Base-by-base conservation (phyloP, 2,888 invertebrate species). In the Sminthurides aquaticus region DNA sequence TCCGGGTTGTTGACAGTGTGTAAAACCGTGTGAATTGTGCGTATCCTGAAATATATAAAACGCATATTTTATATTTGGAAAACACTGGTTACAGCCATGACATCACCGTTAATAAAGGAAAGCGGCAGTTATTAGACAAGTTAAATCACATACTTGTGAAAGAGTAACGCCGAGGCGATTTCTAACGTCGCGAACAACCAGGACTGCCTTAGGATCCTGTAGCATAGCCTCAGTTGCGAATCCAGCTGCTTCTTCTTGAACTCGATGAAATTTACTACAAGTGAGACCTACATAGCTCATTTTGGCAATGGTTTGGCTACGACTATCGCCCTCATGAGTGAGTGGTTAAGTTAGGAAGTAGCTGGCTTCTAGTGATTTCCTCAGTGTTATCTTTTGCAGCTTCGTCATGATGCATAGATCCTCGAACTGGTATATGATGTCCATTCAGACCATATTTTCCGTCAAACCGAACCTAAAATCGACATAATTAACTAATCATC, bases 141-240 rank as follows among this genome's bases (percentile, higher is more conserved):
- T n/a, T n/a, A n/a, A n/a, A n/a, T n/a, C n/a, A 34, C 55, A 62
- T 69, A 74, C 86, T 77, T 94, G 90, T 0, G 96, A 95, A 67
- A 97, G 80, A 0, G 94, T 95, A 57, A 96, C 82, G 2, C 96
- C 92, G 48, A 96, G 81, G 54, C 96, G 84, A 79, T 93, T 90
- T 69, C 87, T 86, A 0, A 96, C 81, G 72, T 91, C 88, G 65
- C 86, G 84, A 22, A 96, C 87, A 20, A 90, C 84, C 3, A 96
- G 80, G 69, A 95, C 81, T 0, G 90, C 89, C 74, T 90, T 88
- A 63, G 87, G 78, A 64, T 79, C 76, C 8, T 76, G 74, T 2
- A 96, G 85, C 0, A 91, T 92, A 49, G 94, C 85, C 77, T 91
- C 94, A 0, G 93, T 94, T 48, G 89, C 88, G 58, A 94, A 80